Conservation (phyloP, 53 echinoderm and acorn worm species). For the Holothuria leucospilota region DNA sequence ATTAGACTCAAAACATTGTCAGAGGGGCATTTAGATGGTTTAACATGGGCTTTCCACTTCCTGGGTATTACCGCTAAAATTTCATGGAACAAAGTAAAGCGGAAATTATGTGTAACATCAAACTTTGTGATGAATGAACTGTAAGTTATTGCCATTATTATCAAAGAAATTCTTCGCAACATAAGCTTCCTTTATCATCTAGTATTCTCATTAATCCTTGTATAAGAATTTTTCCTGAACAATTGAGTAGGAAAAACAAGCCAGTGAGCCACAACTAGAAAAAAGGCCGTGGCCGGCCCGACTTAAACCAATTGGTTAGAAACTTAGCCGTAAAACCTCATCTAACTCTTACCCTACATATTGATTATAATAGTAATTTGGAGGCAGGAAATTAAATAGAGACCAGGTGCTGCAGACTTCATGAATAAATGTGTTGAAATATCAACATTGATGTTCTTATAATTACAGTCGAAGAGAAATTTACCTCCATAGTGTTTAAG, state of each 20-base stretch:
- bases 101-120: too few species aligned
- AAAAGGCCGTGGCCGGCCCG: too few species aligned
- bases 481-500: not conserved
- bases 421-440: not conserved
- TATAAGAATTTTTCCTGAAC: constrained; percentile 12
- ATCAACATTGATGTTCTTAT: not conserved
- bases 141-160: not conserved
- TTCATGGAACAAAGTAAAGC: too few species aligned
- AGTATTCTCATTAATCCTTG: not conserved
- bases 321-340: too few species aligned
- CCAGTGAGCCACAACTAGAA: too few species aligned
- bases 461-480: not conserved
- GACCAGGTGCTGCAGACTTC: not conserved
- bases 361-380: not conserved
- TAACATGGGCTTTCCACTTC: too few species aligned
- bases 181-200: not conserved
- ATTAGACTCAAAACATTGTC: too few species aligned
- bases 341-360: too few species aligned
- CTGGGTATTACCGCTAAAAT: too few species aligned
- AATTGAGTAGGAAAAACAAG: too few species aligned
- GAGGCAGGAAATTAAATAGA: not conserved
- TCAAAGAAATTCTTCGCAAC: not conserved
- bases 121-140: not conserved
- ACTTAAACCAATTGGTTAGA: too few species aligned
- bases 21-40: too few species aligned